These are phyloP conservation scores for Brachionus plicatilis DNA, from an alignment of 1,140 invertebrate genomes.

Conservation along the genomic window DNA sequence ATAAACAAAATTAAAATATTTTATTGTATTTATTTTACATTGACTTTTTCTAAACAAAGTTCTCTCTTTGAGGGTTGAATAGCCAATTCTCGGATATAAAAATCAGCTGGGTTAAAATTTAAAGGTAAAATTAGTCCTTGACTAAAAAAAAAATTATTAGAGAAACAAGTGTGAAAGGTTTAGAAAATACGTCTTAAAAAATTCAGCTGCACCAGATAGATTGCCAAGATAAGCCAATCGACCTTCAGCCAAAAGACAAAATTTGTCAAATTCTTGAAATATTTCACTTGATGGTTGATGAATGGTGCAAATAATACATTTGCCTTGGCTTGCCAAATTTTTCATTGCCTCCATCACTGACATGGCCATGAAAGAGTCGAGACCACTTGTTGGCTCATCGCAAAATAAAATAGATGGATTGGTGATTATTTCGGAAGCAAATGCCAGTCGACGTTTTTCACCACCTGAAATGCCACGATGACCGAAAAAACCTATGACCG, in stretches of 20 bases:
- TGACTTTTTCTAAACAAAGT: conserved; percentile 51
- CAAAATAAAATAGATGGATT: conserved; percentile 91
- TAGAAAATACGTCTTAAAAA: conserved; percentile 5
- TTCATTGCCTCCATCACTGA: conserved; percentile 77
- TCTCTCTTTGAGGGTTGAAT: conserved; percentile 75
- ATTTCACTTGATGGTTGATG: conserved; percentile 92
- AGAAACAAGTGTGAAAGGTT: background rate
- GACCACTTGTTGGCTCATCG: conserved; percentile 64
- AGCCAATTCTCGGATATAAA: conserved; percentile 49
- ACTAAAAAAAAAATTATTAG: conserved; percentile 50
- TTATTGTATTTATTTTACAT: background rate
- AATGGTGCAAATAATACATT: conserved; percentile 86
- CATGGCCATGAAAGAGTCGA: conserved; percentile 80
- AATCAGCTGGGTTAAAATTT: conserved; percentile 40
- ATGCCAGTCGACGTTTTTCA: conserved; percentile 85
- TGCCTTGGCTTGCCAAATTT: conserved; percentile 67
- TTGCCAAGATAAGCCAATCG: conserved; percentile 3
- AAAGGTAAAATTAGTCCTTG: conserved; percentile 52
- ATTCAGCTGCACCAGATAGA: conserved; percentile 44
- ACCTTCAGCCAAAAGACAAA: conserved; percentile 23
- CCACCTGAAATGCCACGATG: conserved; percentile 88
- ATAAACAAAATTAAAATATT: background rate
- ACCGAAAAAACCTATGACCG: conserved; percentile 17
- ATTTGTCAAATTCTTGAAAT: conserved; percentile 78
- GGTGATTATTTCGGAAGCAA: conserved; percentile 84